Conservation (phyloP, 92 coral and sea anemone genomes). For the Paragorgia papillata region DNA sequence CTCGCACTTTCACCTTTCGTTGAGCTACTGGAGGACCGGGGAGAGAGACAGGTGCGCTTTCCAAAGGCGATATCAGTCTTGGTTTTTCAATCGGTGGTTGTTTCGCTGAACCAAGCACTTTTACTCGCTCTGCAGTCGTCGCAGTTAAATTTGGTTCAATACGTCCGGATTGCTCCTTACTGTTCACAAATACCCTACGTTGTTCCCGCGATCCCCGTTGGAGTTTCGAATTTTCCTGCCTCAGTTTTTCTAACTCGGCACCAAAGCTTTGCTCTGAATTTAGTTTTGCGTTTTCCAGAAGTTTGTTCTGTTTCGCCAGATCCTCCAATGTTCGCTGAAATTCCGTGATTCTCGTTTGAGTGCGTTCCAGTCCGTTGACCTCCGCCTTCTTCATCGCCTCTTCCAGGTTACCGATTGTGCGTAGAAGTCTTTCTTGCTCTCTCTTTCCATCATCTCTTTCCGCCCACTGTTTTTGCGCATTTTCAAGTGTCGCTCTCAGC, state of each 20-base stretch:
- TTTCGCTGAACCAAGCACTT: conserved; percentile 21
- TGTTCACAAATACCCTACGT: conserved; percentile 19
- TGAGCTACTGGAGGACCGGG: conserved; percentile 21
- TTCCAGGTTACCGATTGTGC: conserved; percentile 8
- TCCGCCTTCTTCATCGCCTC: conserved; percentile 3
- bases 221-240: conserved; percentile 58
- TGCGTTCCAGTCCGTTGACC: conserved; percentile 20
- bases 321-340: conserved; percentile 29
- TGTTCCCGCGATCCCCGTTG: conserved; percentile 51
- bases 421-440: conserved; percentile 16
- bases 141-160: conserved; percentile 4
- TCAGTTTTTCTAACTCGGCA: conserved; percentile 56
- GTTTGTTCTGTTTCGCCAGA: conserved; percentile 23
- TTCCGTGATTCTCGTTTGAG: conserved; percentile 6
- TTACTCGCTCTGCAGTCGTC: conserved; percentile 31
- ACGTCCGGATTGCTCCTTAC: conserved; percentile 6
- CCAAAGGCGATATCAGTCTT: conserved; percentile 4
- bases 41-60: conserved; percentile 19
- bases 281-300: conserved; percentile 15
- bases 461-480: conserved; percentile 11
- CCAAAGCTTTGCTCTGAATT: conserved; percentile 14
- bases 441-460: conserved; percentile 18
- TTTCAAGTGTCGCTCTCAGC: conserved; percentile 18
- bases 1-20: conserved; percentile 36
- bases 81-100: conserved; percentile 27